A percentile compares a stretch with the other conserved stretches of the same genome.
These are phyloP conservation scores for Saturnia pavonia DNA, from an alignment of 2,888 invertebrate species.

Conservation along the genomic window DNA sequence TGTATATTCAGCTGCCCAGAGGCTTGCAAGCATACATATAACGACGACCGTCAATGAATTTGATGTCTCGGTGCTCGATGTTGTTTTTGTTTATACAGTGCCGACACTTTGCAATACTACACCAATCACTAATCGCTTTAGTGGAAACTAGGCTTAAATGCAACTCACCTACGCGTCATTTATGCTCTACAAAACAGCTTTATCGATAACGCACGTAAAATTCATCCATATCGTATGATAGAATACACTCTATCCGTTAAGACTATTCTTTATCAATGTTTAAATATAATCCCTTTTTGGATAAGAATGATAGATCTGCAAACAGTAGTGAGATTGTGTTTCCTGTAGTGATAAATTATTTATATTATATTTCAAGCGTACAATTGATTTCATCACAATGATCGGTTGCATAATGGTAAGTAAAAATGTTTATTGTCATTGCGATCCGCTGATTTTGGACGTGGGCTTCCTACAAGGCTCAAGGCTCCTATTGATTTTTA, in stretches of 20 bases:
- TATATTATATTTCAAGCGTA: background rate
- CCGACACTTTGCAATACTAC: background rate
- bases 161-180: background rate
- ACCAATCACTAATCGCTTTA: background rate
- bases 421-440: background rate
- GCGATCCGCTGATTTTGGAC: too few species aligned
- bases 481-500: too few species aligned
- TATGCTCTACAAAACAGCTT: background rate
- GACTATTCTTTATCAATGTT: conserved; percentile 22
- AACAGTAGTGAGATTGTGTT: conserved; percentile 29
- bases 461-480: too few species aligned
- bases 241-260: conserved; percentile 18
- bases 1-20: too few species aligned
- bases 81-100: too few species aligned
- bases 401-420: background rate
- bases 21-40: too few species aligned
- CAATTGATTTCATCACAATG: background rate
- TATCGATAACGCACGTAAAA: conserved; percentile 9
- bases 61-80: too few species aligned
- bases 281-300: conserved; percentile 31
- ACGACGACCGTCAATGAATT: too few species aligned
- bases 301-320: conserved; percentile 39
- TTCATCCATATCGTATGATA: conserved; percentile 17
- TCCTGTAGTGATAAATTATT: conserved; percentile 26
- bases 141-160: conserved; percentile 4